Base-by-base conservation (phyloP, 2,888 invertebrate species). In the Tetanocera ferruginea region DNA sequence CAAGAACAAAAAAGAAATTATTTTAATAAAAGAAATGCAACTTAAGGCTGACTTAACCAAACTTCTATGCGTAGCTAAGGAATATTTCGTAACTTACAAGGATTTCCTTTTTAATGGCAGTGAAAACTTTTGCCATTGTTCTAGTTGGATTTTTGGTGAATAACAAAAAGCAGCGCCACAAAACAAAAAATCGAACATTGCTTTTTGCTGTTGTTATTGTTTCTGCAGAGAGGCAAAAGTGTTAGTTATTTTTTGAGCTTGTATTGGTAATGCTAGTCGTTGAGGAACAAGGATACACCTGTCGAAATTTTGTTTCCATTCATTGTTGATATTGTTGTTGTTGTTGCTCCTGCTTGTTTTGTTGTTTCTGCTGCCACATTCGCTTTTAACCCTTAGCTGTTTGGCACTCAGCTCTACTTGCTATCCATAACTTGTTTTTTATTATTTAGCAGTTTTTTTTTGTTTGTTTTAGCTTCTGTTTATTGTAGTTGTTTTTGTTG, bases 231-330 rank as follows among this genome's bases (percentile, higher is more conserved):
- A 71, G 75, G 72, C 70, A 77, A 1, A 28, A 28, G 6, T 25
- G 31, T 76, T 77, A 62, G 67, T 49, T 75, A 8, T 55, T 52
- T 64, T 64, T 25, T 9, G 23, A 43, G 28, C 34, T 76, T 57
- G 60, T 70, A 34, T 75, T 71, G 51, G 14, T 49, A 52, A 6
- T 76, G 75, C 43, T 19, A 66, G 70, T 67, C 69, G 66, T 34
- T 71, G 52, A 19, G 51, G 66, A 60, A 71, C 43, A 83, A 81
- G 84, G 86, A 83, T 83, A 85, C 85, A 86, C 86, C 84, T 86
- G 85, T 87, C 86, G 84, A 85, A 84, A 85, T 83, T 82, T 78
- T 80, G 31, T 31, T 64, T 76, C 55, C 9, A 28, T 37, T 23
- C 34, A 31, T 43, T 34, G 57, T 74, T 76, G 78, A n/a, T n/a